Base-by-base conservation (phyloP, 53 echinoderm and acorn worm genomes). In the Pentamera pediparva region DNA sequence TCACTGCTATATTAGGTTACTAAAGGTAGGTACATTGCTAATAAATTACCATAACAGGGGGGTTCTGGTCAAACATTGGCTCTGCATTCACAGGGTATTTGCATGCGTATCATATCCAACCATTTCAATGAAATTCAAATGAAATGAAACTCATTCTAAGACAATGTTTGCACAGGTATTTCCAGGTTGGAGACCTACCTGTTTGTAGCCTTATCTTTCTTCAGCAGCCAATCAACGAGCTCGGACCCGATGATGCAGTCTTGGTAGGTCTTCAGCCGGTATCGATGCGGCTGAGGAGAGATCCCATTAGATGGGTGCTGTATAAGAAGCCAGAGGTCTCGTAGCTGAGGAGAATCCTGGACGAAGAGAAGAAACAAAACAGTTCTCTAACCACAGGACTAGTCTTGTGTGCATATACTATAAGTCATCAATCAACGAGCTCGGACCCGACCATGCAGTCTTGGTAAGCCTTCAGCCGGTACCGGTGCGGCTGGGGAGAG, bases 211-310 rank as follows among this genome's bases (percentile, higher is more conserved):
- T 95, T 95, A 57, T 95, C 95, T 39, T 82, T 95, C 18, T 76
- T 62, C 10, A 95, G 49, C 21, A 95, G 75, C 95, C 95, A 95
- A 59, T 95, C 95, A 25, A 90, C 95, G 6, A 95, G 79, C 75
- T 95, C 90, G 27, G 85, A 87, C 4, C 95, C 95, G 1, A 95
- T 83, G 29, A 95, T 83, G 79, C 95, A 95, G 39, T 95, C 85
- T 21, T 69, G 80, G 78, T 95, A 95, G 21, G 95, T 87, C 34
- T 90, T 85, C 17, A 95, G 77, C 6, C 87, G 90, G 57, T 87
- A 87, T 19, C 95, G 90, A 61, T 95, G 95, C 6, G 75, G 82
- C 72, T 95, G 95, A 67, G 89, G 90, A 76, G 84, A 76, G 39
- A 95, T 95, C 50, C 90, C 95, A 52, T 95, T 95, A 62, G 82